Percentiles rank a stretch among this genome's conserved stretches.
Conservation (phyloP, 2,797 vertebrate genomes). For the Scarus forsteni region DNA sequence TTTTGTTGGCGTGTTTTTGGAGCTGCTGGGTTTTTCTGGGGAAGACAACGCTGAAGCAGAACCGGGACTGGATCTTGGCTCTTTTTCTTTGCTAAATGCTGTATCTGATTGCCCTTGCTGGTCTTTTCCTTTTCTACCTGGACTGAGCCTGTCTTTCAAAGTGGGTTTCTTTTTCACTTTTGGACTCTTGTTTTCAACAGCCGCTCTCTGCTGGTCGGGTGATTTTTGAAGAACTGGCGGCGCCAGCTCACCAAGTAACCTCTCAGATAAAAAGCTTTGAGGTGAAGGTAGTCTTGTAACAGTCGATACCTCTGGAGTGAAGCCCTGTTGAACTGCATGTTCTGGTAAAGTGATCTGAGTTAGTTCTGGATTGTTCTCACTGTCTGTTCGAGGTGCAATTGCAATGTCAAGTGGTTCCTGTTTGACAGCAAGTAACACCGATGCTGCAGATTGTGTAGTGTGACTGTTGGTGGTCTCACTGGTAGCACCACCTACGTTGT, state of each 20-base stretch:
- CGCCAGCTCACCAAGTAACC: slow-evolving; percentile 38
- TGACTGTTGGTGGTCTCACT: slow-evolving; percentile 36
- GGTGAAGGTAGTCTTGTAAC: slow-evolving; percentile 74
- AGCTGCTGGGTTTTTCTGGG: slow-evolving; percentile 77
- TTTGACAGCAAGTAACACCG: slow-evolving; percentile 62
- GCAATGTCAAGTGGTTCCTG: slow-evolving; percentile 80
- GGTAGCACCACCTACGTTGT: slow-evolving; percentile 1
- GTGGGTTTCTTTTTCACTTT: slow-evolving; percentile 65
- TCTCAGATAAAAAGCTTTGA: slow-evolving; percentile 64
- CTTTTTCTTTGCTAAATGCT: slow-evolving; percentile 52
- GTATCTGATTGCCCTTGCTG: slow-evolving; percentile 49
- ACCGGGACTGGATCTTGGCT: slow-evolving; percentile 51
- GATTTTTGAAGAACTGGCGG: slow-evolving; percentile 32
- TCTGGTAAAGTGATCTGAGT: slow-evolving; percentile 41
- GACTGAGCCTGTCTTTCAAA: slow-evolving; percentile 64
- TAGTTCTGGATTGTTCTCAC: slow-evolving; percentile 44
- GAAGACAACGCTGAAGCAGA: slow-evolving; percentile 58
- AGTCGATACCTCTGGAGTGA: slow-evolving; percentile 58
- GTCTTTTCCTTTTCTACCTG: slow-evolving; percentile 44
- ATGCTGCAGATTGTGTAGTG: slow-evolving; percentile 8
- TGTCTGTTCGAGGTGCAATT: slow-evolving; percentile 63
- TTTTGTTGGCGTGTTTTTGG: slow-evolving; percentile 78
- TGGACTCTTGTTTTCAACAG: slow-evolving; percentile 50
- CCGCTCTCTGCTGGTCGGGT: slow-evolving; percentile 42
- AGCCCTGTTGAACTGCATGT: slow-evolving; percentile 37